These are phyloP conservation scores for Cynaeus angustus DNA, from an alignment of 2,888 invertebrate genomes.

Conservation along the genomic window DNA sequence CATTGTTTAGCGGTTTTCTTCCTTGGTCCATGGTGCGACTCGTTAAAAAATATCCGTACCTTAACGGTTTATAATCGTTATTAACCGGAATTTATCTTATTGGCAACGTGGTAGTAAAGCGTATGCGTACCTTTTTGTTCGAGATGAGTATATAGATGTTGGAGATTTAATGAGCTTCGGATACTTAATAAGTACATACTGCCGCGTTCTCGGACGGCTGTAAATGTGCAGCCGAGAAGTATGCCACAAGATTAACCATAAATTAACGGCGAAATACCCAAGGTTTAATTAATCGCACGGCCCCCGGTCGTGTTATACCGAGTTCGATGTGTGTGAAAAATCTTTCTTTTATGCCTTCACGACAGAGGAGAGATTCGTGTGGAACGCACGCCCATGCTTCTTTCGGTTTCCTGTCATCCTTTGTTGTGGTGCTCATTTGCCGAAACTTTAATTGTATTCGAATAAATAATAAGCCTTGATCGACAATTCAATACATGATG, in stretches of 20 bases:
- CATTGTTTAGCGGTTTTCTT: slow-evolving; percentile 67
- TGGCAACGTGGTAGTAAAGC: slow-evolving; percentile 36
- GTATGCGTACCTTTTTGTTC: slow-evolving; percentile 39
- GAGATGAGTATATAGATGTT: slow-evolving; percentile 48
- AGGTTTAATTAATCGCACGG: slow-evolving; percentile 47
- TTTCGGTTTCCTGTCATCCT: slow-evolving; percentile 54
- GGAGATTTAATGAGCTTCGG: slow-evolving; percentile 47
- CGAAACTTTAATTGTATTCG: slow-evolving; percentile 67
- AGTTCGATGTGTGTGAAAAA: slow-evolving; percentile 45
- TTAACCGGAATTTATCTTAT: slow-evolving; percentile 49
- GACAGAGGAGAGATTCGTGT: slow-evolving; percentile 31
- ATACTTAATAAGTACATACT: slow-evolving; percentile 44
- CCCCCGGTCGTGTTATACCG: slow-evolving; percentile 41
- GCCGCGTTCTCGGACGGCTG: slow-evolving; percentile 43
- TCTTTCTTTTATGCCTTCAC: slow-evolving; percentile 42
- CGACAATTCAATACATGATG: slow-evolving; percentile 67
- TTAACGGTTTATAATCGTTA: slow-evolving; percentile 60
- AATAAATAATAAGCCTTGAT: slow-evolving; percentile 67
- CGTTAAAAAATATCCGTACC: slow-evolving; percentile 59
- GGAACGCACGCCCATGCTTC: slow-evolving; percentile 42
- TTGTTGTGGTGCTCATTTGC: slow-evolving; percentile 64
- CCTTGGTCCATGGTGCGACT: slow-evolving; percentile 59
- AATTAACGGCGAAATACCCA: slow-evolving; percentile 46
- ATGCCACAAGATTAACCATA: slow-evolving; percentile 45
- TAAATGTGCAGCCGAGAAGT: slow-evolving; percentile 44